These are phyloP conservation scores for Rhadinocentrus ornatus DNA, from an alignment of 2,797 vertebrate genomes.

Conservation along the genomic window DNA sequence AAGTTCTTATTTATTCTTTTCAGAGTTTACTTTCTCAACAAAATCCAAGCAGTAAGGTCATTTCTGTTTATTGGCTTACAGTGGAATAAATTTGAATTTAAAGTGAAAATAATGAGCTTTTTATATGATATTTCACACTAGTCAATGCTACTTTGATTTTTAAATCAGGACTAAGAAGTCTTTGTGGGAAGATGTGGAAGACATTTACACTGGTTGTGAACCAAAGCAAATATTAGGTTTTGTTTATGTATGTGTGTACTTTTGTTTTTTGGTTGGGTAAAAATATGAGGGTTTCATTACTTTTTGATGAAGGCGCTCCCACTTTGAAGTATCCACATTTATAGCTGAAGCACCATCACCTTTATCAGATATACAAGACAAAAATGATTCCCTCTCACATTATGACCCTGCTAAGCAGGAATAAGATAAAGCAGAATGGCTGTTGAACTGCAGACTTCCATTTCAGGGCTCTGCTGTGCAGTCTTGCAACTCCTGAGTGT, in stretches of 20 bases:
- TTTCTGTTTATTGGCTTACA: conserved; percentile 57
- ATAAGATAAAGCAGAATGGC: conserved; percentile 71
- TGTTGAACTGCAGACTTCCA: conserved; percentile 67
- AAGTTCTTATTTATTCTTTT: conserved; percentile 70
- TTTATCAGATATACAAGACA: conserved; percentile 48
- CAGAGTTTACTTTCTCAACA: conserved; percentile 61
- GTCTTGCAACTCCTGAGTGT: conserved; percentile 74
- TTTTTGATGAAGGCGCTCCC: conserved; percentile 15
- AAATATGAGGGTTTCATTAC: conserved; percentile 11
- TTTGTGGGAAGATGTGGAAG: conserved; percentile 24
- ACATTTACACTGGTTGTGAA: conserved; percentile 13
- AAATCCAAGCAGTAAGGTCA: conserved; percentile 57
- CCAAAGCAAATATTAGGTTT: conserved; percentile 21
- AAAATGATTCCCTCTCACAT: conserved; percentile 59
- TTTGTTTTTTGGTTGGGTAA: conserved; percentile 1
- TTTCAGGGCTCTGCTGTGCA: conserved; percentile 68
- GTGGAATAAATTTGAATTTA: conserved; percentile 64
- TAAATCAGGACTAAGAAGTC: conserved; percentile 49
- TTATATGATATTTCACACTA: conserved; percentile 63
- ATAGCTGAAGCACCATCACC: conserved; percentile 31
- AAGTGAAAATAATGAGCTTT: conserved; percentile 57
- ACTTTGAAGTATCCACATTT: conserved; percentile 21
- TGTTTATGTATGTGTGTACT: background rate
- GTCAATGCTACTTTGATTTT: conserved; percentile 67
- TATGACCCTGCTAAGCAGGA: conserved; percentile 69